Evolutionary conservation across 1,140 invertebrate genomes (phyloP).

Genomic region (Chironomus tepperi): DNA sequence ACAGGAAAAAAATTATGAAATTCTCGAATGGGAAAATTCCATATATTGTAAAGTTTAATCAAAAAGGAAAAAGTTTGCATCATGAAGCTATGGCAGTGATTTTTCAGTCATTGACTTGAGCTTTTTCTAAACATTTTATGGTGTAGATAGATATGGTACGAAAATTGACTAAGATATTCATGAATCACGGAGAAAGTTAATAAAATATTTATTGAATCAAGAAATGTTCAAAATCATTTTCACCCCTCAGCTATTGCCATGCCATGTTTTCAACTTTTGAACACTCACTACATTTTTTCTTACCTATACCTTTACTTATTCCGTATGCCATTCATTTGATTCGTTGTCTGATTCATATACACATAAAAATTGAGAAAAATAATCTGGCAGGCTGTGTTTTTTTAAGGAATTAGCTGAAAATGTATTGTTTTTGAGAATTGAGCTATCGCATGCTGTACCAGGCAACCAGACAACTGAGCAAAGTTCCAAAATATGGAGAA

Average conservation of each 20-base stretch:
- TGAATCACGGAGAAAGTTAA: slow-evolving; percentile 16
- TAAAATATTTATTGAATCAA: slow-evolving; percentile 22
- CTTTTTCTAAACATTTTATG: neutral
- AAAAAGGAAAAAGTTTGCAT: neutral
- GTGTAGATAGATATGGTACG: neutral
- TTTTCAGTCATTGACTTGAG: no score
- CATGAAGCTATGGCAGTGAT: neutral
- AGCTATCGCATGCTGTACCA: no score
- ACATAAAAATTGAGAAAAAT: neutral
- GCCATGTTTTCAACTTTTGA: no score
- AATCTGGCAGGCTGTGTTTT: slow-evolving; percentile 1
- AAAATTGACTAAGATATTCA: slow-evolving; percentile 9
- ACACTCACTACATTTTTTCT: neutral
- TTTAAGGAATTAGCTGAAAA: neutral
- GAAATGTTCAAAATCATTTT: slow-evolving; percentile 18
- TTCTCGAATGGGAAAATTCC: neutral
- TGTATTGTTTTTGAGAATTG: no score
- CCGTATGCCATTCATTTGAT: neutral
- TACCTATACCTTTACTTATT: neutral
- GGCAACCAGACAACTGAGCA: no score
- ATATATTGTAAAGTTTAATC: neutral
- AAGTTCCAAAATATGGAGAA: no score
- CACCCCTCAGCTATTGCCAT: neutral
- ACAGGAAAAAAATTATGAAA: no score
- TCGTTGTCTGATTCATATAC: neutral